Conservation (phyloP, 2,888 invertebrate genomes). For the Pedicia rivosa region DNA sequence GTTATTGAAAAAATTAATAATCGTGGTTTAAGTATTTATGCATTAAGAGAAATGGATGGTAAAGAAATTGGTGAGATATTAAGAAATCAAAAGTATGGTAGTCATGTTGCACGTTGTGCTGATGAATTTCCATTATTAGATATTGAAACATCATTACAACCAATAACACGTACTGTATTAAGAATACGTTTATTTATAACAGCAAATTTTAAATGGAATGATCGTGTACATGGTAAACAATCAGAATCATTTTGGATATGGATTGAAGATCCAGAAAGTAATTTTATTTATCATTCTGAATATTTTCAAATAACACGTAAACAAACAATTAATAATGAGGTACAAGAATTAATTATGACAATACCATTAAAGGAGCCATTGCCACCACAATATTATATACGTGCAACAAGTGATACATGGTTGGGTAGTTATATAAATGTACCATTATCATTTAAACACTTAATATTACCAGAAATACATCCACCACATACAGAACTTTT, state of each 20-base stretch:
- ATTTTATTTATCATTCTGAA: slow-evolving; percentile 93
- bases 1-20: slow-evolving; percentile 69
- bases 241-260: slow-evolving; percentile 93
- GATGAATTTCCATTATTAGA: slow-evolving; percentile 72
- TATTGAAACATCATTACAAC: slow-evolving; percentile 74
- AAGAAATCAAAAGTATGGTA: slow-evolving; percentile 59
- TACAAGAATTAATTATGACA: slow-evolving; percentile 81
- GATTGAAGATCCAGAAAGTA: slow-evolving; percentile 91
- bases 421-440: slow-evolving; percentile 40
- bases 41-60: slow-evolving; percentile 71
- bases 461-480: slow-evolving; percentile 81
- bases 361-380: slow-evolving; percentile 86
- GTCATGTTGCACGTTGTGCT: slow-evolving; percentile 64
- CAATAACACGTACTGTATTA: slow-evolving; percentile 86
- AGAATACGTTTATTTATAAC: slow-evolving; percentile 64
- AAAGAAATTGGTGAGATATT: slow-evolving; percentile 72
- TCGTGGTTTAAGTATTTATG: slow-evolving; percentile 54
- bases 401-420: slow-evolving; percentile 70
- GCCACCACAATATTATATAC: slow-evolving; percentile 82
- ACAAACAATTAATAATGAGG: slow-evolving; percentile 52
- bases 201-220: slow-evolving; percentile 74
- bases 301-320: slow-evolving; percentile 43
- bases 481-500: slow-evolving; percentile 88
- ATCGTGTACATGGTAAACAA: slow-evolving; percentile 72
- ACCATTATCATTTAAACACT: slow-evolving; percentile 61